phyloP scores from a whole-genome alignment of 2,888 invertebrate genomes.

The Phortica okadai region DNA sequence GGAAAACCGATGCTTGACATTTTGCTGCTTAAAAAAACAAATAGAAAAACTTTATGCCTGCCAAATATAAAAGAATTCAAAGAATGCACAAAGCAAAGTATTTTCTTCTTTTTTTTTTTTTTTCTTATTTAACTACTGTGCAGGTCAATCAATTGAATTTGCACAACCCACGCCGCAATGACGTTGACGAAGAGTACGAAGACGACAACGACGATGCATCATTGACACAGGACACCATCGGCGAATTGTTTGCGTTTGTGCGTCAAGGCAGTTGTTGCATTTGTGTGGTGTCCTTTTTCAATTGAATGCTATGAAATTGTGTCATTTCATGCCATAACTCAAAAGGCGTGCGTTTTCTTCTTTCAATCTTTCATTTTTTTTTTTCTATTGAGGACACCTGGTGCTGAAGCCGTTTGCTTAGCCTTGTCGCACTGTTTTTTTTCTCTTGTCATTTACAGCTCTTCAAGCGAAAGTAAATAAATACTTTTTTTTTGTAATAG shows the following conservation, averaged over 20 bases:
- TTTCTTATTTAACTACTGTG: background rate
- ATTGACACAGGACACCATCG: conserved; percentile 39
- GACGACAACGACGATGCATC: conserved; percentile 45
- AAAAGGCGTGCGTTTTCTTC: conserved; percentile 25
- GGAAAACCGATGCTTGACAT: conserved; percentile 60
- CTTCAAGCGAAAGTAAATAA: conserved; percentile 16
- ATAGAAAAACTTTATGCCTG: conserved; percentile 40
- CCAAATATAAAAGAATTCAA: background rate
- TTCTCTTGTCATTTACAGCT: conserved; percentile 40
- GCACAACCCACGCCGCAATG: conserved; percentile 24
- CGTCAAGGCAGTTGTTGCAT: conserved; percentile 23
- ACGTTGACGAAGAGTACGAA: no score
- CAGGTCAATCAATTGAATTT: conserved; percentile 13
- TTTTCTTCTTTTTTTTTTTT: background rate
- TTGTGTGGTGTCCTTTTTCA: conserved; percentile 65
- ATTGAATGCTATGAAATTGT: conserved; percentile 67
- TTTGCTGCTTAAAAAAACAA: conserved; percentile 64
- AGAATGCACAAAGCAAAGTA: conserved; percentile 7
- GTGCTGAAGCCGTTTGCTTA: conserved; percentile 27
- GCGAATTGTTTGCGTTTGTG: conserved; percentile 31
- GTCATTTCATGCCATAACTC: conserved; percentile 71
- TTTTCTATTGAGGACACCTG: conserved; percentile 46
- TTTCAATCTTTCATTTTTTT: background rate
- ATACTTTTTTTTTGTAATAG: background rate
- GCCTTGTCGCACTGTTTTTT: conserved; percentile 43